Evolutionary conservation across 2,888 invertebrate species (phyloP).

Genomic region (Drosophila niveifrons): DNA sequence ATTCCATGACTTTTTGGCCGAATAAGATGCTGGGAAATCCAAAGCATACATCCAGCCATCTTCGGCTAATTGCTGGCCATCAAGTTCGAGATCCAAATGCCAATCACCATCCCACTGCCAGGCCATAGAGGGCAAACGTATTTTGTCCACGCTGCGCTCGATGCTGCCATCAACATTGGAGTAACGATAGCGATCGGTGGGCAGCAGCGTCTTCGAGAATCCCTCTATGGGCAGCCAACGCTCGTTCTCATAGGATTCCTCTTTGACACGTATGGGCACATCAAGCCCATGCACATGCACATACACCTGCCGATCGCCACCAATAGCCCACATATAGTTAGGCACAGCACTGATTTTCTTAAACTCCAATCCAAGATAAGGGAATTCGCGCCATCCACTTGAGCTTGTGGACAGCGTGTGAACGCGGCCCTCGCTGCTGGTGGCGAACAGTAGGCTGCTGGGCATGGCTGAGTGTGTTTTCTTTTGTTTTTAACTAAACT

Average conservation of each 20-base stretch:
- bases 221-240: slow-evolving; percentile 96
- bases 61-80: slow-evolving; percentile 94
- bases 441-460: slow-evolving; percentile 92
- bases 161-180: slow-evolving; percentile 93
- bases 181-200: slow-evolving; percentile 95
- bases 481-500: slow-evolving; percentile 21
- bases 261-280: slow-evolving; percentile 95
- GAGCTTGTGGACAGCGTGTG: slow-evolving; percentile 93
- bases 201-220: slow-evolving; percentile 92
- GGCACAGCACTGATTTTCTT: slow-evolving; percentile 94
- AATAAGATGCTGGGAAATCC: slow-evolving; percentile 94
- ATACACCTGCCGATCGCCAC: slow-evolving; percentile 96
- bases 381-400: slow-evolving; percentile 93
- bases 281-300: slow-evolving; percentile 95
- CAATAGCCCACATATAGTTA: slow-evolving; percentile 96
- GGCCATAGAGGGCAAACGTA: slow-evolving; percentile 95
- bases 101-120: slow-evolving; percentile 99
- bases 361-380: slow-evolving; percentile 93
- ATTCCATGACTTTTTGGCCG: slow-evolving; percentile 93
- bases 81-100: slow-evolving; percentile 93
- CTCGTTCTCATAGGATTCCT: slow-evolving; percentile 97
- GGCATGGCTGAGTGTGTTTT: slow-evolving; percentile 86
- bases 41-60: slow-evolving; percentile 98
- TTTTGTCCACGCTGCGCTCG: slow-evolving; percentile 92
- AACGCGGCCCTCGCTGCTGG: slow-evolving; percentile 95